Conservation (phyloP, 2,888 invertebrate genomes). For the Acanthosepion lycidas region DNA sequence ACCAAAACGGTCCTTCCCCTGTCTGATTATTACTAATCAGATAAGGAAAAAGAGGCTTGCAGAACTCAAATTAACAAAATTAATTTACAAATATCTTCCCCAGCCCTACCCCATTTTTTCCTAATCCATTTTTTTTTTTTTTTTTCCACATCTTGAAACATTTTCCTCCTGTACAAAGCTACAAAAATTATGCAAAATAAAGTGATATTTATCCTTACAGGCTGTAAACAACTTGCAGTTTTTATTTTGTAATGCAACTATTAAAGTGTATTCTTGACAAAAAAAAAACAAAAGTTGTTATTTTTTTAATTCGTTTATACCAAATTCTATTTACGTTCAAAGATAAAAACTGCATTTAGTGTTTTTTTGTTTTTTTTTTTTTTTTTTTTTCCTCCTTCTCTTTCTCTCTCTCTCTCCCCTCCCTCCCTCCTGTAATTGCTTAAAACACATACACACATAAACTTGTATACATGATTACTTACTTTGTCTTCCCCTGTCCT, state of each 20-base stretch:
- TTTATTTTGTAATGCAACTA: conserved; percentile 44
- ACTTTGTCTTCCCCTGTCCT: too few relatives aligned
- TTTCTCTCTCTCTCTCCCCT: too few relatives aligned
- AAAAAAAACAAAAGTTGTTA: not conserved
- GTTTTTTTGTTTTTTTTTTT: too few relatives aligned
- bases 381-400: too few relatives aligned
- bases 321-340: not conserved
- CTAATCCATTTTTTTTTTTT: not conserved
- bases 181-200: conserved; percentile 45
- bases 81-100: not conserved
- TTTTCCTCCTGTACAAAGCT: conserved; percentile 34
- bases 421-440: too few relatives aligned
- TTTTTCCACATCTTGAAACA: conserved; percentile 10
- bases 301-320: not conserved
- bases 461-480: too few relatives aligned
- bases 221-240: conserved; percentile 45
- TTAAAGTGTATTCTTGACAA: conserved; percentile 43
- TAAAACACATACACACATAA: too few relatives aligned
- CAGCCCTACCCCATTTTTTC: not conserved
- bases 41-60: not conserved
- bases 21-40: not conserved
- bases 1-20: not conserved
- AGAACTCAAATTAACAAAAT: not conserved
- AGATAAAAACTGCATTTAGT: too few relatives aligned
- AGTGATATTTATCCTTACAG: conserved; percentile 45